These are phyloP conservation scores for Lasioglossum figueresi DNA, from an alignment of 2,888 invertebrate genomes.

Conservation along the genomic window DNA sequence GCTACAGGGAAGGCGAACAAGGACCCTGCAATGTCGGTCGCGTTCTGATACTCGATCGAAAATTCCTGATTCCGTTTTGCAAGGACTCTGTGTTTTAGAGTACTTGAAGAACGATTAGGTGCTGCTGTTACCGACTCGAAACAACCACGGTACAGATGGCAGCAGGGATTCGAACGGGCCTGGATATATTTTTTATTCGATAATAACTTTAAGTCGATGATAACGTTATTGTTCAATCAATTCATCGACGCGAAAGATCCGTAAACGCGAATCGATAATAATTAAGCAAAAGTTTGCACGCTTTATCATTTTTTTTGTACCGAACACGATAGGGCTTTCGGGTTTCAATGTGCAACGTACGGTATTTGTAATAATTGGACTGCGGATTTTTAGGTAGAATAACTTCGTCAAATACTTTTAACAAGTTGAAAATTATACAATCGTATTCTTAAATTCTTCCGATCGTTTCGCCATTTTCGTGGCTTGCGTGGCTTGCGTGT, in stretches of 20 bases:
- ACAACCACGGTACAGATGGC: conserved; percentile 25
- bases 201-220: background rate
- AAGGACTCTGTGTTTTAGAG: background rate
- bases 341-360: background rate
- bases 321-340: background rate
- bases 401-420: background rate
- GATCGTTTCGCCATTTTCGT: too few relatives aligned
- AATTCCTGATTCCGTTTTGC: conserved; percentile 63
- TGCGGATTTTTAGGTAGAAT: background rate
- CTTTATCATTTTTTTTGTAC: background rate
- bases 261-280: too few relatives aligned
- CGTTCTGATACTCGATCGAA: conserved; percentile 62
- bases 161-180: background rate
- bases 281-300: background rate
- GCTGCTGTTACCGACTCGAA: conserved; percentile 21
- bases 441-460: background rate
- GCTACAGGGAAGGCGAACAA: conserved; percentile 71
- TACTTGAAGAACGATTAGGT: background rate
- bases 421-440: background rate
- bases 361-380: too few relatives aligned
- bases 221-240: background rate
- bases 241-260: background rate
- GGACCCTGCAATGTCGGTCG: conserved; percentile 76
- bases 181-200: background rate
- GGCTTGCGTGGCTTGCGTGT: background rate